A percentile compares a stretch with the other conserved stretches of the same genome.
These are phyloP conservation scores for Aldabrachelys gigantea DNA, from an alignment of 2,113 vertebrate genomes.

Conservation along the genomic window DNA sequence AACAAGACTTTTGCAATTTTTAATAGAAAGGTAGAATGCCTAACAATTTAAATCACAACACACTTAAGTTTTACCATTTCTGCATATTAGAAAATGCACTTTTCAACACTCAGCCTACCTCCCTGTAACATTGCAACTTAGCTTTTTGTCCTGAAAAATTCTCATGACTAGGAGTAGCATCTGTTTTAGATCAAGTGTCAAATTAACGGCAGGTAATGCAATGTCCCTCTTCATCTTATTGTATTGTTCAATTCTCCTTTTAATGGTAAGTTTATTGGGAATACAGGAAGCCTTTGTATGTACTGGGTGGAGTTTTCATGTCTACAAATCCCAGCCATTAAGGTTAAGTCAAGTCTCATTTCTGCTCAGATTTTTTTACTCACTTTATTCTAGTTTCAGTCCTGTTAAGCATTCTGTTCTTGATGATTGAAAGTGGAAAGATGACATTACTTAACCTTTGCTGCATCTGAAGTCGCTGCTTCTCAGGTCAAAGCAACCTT, in stretches of 20 bases:
- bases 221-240: not conserved
- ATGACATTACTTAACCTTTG: not conserved
- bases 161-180: not conserved
- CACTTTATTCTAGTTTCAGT: not conserved
- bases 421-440: not conserved
- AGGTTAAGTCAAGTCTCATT: not conserved
- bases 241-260: not conserved
- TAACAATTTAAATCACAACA: not conserved
- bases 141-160: not conserved
- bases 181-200: not conserved
- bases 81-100: not conserved
- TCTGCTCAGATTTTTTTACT: not conserved
- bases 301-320: not conserved
- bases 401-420: not conserved
- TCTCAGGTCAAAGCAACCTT: not conserved
- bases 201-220: not conserved
- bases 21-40: not conserved
- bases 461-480: not conserved
- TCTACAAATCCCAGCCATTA: not conserved
- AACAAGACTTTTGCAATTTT: not conserved
- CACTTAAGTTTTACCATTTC: not conserved
- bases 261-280: not conserved
- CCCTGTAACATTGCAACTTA: not conserved
- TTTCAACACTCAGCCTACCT: not conserved
- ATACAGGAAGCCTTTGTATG: not conserved